These are phyloP conservation scores for Rhynchophorus ferrugineus DNA, from an alignment of 1,140 invertebrate genomes.

Conservation along the genomic window DNA sequence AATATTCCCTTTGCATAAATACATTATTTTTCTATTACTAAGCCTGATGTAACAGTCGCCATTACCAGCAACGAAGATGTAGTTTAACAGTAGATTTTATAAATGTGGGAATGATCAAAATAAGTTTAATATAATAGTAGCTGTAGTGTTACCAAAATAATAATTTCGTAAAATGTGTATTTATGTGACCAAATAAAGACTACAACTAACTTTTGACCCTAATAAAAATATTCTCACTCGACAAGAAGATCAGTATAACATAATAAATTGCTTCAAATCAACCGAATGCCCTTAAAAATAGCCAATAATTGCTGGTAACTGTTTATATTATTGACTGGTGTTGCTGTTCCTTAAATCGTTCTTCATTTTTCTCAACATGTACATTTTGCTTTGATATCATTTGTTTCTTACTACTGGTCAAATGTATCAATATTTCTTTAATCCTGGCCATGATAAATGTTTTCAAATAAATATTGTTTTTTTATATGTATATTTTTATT, in stretches of 20 bases:
- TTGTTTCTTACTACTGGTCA: constrained; percentile 12
- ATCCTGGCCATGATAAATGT: constrained; percentile 26
- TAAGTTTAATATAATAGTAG: too few species aligned
- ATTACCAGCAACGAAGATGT: too few species aligned
- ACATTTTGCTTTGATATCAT: constrained; percentile 4
- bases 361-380: constrained; percentile 10
- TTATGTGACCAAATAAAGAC: too few species aligned
- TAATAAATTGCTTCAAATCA: too few species aligned
- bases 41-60: constrained; percentile 13
- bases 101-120: too few species aligned
- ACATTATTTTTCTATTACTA: constrained; percentile 4
- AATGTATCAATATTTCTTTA: constrained; percentile 20
- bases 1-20: too few species aligned
- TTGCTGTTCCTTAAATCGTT: constrained; percentile 25
- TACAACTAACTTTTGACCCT: too few species aligned
- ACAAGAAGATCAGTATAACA: too few species aligned
- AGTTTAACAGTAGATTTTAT: too few species aligned
- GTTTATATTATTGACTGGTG: constrained; percentile 29
- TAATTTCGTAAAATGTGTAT: too few species aligned
- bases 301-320: constrained; percentile 27
- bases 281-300: constrained; percentile 3
- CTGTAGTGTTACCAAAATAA: too few species aligned
- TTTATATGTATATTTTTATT: constrained; percentile 6
- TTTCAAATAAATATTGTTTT: constrained; percentile 28
- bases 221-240: too few species aligned